Conservation (phyloP, 2,113 vertebrate genomes). For the Anas platyrhynchos region DNA sequence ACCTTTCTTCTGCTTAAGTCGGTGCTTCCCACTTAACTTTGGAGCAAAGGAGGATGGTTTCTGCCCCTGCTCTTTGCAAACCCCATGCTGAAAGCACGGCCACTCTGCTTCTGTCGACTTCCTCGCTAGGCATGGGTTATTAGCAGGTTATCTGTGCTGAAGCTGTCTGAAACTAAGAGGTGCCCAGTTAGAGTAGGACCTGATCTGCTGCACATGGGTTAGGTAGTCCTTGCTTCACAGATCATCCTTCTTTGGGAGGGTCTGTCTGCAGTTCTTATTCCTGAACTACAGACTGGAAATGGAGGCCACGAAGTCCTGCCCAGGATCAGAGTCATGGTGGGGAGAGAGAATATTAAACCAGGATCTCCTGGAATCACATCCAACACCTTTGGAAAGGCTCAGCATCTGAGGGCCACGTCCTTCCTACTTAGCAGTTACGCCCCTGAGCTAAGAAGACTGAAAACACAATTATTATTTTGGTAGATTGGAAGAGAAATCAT, state of each 20-base stretch:
- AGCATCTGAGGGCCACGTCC: neutral
- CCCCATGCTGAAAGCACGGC: neutral
- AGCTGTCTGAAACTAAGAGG: neutral
- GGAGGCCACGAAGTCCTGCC: neutral
- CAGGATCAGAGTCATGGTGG: neutral
- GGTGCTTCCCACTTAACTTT: neutral
- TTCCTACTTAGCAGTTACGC: neutral
- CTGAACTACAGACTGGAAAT: conserved; percentile 24
- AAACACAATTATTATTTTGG: neutral
- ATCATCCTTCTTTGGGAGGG: neutral
- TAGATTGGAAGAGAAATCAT: neutral
- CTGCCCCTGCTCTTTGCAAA: conserved; percentile 3
- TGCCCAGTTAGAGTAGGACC: neutral
- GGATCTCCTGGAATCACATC: neutral
- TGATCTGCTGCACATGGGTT: neutral
- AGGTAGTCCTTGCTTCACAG: neutral
- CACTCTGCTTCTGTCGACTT: neutral
- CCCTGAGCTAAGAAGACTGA: neutral
- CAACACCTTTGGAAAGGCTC: neutral
- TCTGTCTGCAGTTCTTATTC: neutral
- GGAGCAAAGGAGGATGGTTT: neutral
- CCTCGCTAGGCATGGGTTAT: neutral
- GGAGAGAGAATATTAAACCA: neutral
- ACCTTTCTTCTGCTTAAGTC: neutral
- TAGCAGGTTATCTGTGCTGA: neutral